phyloP scores from a whole-genome alignment of 2,113 vertebrate genomes.

The Trogon surrucura region DNA sequence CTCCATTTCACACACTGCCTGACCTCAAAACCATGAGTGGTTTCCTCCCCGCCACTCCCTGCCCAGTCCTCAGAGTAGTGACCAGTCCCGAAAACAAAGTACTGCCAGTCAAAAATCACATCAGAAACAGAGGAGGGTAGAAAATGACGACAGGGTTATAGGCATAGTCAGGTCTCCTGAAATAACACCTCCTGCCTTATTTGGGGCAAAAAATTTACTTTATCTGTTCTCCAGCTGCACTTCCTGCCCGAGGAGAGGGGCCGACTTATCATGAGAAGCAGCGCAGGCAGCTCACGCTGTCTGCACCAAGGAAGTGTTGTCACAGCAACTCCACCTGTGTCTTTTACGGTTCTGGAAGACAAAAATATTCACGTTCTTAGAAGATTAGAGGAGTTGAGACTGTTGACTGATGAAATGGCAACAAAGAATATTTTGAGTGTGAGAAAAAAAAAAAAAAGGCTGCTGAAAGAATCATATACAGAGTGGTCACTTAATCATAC shows the following conservation, averaged over 20 bases:
- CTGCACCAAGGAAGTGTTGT: neutral
- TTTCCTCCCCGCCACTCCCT: fast-evolving
- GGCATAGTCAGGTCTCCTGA: neutral
- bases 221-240: neutral
- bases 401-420: neutral
- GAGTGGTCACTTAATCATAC: neutral
- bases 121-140: neutral
- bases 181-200: neutral
- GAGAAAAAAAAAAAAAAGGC: neutral
- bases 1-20: neutral
- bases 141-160: neutral
- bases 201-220: neutral
- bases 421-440: neutral
- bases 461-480: neutral
- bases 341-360: neutral
- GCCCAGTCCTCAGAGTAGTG: neutral
- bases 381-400: neutral
- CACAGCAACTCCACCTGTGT: slow-evolving; percentile 13
- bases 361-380: neutral
- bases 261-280: neutral
- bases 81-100: neutral
- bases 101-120: neutral
- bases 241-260: neutral
- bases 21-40: neutral
- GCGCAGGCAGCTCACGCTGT: fast-evolving